Evolutionary conservation across 53 echinoderm and acorn worm genomes (phyloP).

Genomic region (Temnopleurus reevesii): DNA sequence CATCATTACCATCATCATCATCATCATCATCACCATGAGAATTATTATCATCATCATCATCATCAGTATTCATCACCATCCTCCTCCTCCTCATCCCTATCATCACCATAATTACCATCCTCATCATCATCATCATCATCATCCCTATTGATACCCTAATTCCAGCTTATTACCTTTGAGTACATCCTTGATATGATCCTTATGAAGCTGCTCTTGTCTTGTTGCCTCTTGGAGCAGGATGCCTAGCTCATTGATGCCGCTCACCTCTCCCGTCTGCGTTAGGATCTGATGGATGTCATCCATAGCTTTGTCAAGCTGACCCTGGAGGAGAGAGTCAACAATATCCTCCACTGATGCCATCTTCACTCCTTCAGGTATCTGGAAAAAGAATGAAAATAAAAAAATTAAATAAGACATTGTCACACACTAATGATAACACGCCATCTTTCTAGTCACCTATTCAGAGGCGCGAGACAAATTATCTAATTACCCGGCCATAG

Average conservation of each 20-base stretch:
- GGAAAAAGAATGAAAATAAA: background rate
- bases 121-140: no score
- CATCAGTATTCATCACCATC: no score
- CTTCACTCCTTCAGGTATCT: background rate
- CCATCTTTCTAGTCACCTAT: no score
- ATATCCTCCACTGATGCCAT: conserved; percentile 23
- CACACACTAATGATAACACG: no score
- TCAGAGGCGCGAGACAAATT: no score
- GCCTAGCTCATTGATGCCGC: conserved; percentile 45
- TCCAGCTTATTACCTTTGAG: background rate
- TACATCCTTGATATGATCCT: conserved; percentile 9
- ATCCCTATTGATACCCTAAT: background rate
- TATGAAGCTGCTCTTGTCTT: conserved; percentile 17
- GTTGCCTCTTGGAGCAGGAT: conserved; percentile 17
- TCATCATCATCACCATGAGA: background rate
- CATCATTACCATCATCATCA: background rate
- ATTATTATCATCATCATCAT: no score
- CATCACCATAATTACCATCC: background rate
- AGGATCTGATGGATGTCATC: conserved; percentile 42
- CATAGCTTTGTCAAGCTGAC: conserved; percentile 31
- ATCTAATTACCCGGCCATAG: no score
- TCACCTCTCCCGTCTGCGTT: conserved; percentile 51
- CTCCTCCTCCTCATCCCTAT: background rate
- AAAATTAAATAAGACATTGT: no score
- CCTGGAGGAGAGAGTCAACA: conserved; percentile 47